Percentiles rank a stretch among this genome's conserved stretches.
Evolutionary conservation across 2,888 invertebrate species (phyloP).

Genomic region (Endotricha flammealis): DNA sequence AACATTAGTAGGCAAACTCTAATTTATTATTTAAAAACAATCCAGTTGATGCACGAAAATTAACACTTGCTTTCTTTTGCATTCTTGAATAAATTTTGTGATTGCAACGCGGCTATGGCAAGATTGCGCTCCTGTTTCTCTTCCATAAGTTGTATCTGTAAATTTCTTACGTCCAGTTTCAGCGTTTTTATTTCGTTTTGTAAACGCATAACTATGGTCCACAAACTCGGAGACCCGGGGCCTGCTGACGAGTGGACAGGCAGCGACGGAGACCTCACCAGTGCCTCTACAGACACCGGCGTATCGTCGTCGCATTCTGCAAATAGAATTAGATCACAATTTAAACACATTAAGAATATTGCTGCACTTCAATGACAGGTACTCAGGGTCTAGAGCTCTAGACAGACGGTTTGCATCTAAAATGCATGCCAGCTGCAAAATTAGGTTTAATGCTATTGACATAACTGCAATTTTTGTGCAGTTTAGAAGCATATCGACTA

Average conservation of each 20-base stretch:
- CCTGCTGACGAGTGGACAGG: constrained; percentile 57
- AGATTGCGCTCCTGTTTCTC: constrained; percentile 78
- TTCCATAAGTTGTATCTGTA: constrained; percentile 81
- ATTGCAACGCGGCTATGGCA: constrained; percentile 63
- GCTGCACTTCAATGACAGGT: constrained; percentile 14
- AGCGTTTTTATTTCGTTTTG: constrained; percentile 85
- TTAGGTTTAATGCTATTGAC: too few relatives aligned
- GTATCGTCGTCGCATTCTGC: constrained; percentile 73
- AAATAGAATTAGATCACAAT: constrained; percentile 42
- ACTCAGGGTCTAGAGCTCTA: too few relatives aligned
- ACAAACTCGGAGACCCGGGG: constrained; percentile 80
- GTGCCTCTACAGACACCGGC: constrained; percentile 50
- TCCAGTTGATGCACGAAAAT: too few relatives aligned
- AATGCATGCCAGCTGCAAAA: too few relatives aligned
- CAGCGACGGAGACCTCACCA: constrained; percentile 69
- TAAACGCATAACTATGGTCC: constrained; percentile 86
- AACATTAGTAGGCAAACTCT: too few relatives aligned
- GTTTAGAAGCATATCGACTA: too few relatives aligned
- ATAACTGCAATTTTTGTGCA: too few relatives aligned
- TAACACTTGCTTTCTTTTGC: constrained; percentile 73
- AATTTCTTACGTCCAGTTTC: constrained; percentile 77
- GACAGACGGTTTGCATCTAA: too few relatives aligned
- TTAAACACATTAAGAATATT: constrained; percentile 20
- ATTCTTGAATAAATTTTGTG: constrained; percentile 59
- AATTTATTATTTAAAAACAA: too few relatives aligned